Conservation (phyloP, 1,140 invertebrate genomes). For the Hormaphis cornu region DNA sequence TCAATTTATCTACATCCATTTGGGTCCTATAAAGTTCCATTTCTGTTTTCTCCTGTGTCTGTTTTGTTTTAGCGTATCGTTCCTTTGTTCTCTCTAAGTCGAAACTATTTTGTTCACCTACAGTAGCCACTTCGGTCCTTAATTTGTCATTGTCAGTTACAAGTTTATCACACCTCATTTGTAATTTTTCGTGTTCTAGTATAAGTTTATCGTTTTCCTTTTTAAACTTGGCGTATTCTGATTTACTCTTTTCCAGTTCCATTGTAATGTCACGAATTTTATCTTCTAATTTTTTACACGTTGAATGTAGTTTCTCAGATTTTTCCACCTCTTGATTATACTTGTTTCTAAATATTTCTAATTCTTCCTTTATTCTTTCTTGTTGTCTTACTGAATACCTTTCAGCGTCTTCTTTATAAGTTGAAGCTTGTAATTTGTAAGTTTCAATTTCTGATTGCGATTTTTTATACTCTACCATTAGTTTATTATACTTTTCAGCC, state of each 20-base stretch:
- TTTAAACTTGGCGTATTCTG: slow-evolving; percentile 71
- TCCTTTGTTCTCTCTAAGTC: slow-evolving; percentile 77
- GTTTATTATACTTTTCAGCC: slow-evolving; percentile 79
- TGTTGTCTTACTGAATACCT: slow-evolving; percentile 66
- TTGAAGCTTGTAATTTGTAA: slow-evolving; percentile 56
- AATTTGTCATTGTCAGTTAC: slow-evolving; percentile 64
- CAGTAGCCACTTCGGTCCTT: slow-evolving; percentile 49
- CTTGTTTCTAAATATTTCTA: slow-evolving; percentile 76
- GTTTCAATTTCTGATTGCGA: slow-evolving; percentile 66
- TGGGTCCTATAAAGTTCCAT: slow-evolving; percentile 72
- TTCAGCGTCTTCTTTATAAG: slow-evolving; percentile 56
- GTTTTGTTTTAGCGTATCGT: slow-evolving; percentile 73
- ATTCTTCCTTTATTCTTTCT: slow-evolving; percentile 68
- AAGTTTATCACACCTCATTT: slow-evolving; percentile 72
- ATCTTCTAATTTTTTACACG: slow-evolving; percentile 54
- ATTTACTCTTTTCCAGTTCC: slow-evolving; percentile 66
- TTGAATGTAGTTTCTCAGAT: slow-evolving; percentile 49
- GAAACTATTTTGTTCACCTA: slow-evolving; percentile 43
- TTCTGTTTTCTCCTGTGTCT: slow-evolving; percentile 69
- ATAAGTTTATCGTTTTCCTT: slow-evolving; percentile 65
- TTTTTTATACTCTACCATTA: slow-evolving; percentile 69
- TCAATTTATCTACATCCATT: slow-evolving; percentile 62
- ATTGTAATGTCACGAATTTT: slow-evolving; percentile 67
- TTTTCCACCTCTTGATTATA: slow-evolving; percentile 81
- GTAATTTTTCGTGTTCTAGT: slow-evolving; percentile 75